Evolutionary conservation across 1,140 invertebrate genomes (phyloP), one percentile per base, ranked within the genome.

Genomic region (Lutraria rhynchaena): DNA sequence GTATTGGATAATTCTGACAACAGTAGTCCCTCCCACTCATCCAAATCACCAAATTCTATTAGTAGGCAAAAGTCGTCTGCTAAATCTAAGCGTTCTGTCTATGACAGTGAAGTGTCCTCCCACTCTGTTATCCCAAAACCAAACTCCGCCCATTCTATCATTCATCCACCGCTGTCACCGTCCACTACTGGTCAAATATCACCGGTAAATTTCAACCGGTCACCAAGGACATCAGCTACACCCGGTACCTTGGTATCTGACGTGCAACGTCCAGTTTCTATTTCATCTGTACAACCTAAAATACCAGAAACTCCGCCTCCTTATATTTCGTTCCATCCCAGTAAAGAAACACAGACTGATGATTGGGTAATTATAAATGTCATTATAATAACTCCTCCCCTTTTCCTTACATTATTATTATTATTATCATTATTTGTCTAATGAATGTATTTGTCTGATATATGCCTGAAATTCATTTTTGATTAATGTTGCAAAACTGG

Each of bases 321-420:
- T 5, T 7, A 35, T 44, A 37, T 74, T 33, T 24, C 37, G 4
- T 29, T n/a, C 53, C 35, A 37, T 57, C 53, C 35, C 29, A 37
- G 63, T 67, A 80, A 69, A 70, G 76, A 80, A 44, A 80, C 76
- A 24, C 76, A 80, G 53, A 80, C 76, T n/a, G 63, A 69, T 41
- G 76, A 58, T 60, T 58, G 29, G 76, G 76, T 80, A 80, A 80
- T 58, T 70, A 69, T 75, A 29, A 60, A 37, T 37, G 24, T 65
- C 5, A 41, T 7, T 7, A 41, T 41, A 41, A 7, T 7, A 41
- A 41, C 37, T 15, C 37, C 37, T 41, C 37, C 37, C 37, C 15
- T 15, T 41, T 41, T 41, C 37, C 37, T 41, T 41, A 7, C 37
- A 41, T 41, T 41, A 15, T 41, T 15, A 41, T 41, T 41, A n/a